phyloP scores from a whole-genome alignment of 2,113 vertebrate species.

The Orientallactaga bullata region DNA sequence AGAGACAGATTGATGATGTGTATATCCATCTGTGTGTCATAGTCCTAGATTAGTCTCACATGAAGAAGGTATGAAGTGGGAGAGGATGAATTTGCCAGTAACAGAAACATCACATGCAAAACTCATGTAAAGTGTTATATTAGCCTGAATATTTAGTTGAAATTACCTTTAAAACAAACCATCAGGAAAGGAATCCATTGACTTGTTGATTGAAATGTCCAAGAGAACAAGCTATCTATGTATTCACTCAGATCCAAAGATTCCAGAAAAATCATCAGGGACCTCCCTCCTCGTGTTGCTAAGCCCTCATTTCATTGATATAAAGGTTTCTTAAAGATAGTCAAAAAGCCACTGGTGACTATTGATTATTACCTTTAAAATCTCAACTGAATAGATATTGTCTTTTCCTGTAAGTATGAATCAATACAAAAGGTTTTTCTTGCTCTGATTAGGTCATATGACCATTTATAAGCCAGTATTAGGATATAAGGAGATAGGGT shows the following conservation, averaged over 20 bases:
- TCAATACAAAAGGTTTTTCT: not conserved
- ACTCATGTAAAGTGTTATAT: not conserved
- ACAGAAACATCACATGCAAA: not conserved
- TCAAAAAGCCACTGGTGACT: not conserved
- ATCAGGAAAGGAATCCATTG: not conserved
- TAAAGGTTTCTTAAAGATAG: not conserved
- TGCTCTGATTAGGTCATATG: not conserved
- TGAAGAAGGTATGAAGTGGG: not conserved
- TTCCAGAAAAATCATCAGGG: not conserved
- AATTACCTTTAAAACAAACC: not conserved
- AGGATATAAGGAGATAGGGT: not conserved
- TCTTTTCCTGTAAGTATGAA: not conserved
- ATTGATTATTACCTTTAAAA: not conserved
- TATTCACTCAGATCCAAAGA: not conserved
- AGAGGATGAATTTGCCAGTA: not conserved
- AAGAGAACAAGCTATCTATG: not conserved
- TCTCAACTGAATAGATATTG: not conserved
- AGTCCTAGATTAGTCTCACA: not conserved
- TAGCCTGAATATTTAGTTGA: not conserved
- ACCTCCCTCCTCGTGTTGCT: not conserved
- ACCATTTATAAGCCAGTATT: slow-evolving; percentile 1
- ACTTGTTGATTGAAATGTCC: not conserved
- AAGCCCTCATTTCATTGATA: not conserved
- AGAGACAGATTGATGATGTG: not conserved
- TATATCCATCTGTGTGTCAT: not conserved